A percentile compares a stretch with the other conserved stretches of the same genome.
Conservation (phyloP, 2,888 invertebrate species). For the Lumbricus terrestris region DNA sequence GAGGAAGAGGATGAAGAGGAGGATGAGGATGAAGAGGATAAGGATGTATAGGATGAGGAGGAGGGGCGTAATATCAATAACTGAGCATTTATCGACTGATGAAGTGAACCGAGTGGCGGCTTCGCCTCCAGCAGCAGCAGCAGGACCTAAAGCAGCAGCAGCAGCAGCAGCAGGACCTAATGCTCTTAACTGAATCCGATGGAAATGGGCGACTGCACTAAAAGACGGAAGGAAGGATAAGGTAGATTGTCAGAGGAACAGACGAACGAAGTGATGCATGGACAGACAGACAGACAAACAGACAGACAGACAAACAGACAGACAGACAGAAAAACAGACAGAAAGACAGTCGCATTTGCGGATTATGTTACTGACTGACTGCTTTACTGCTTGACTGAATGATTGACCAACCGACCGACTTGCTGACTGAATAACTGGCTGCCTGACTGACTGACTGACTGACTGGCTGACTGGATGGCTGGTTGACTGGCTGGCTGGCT, state of each 20-base stretch:
- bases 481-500: too few relatives aligned
- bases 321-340: background rate
- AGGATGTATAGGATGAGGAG: background rate
- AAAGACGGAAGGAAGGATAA: background rate
- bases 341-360: background rate
- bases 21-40: background rate
- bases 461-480: too few relatives aligned
- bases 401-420: too few relatives aligned
- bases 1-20: background rate
- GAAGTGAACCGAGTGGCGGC: background rate
- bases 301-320: background rate
- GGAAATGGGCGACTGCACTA: background rate
- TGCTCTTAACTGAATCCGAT: background rate
- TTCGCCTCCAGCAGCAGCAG: too few relatives aligned
- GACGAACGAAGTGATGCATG: background rate
- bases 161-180: too few relatives aligned
- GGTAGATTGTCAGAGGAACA: background rate
- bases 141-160: too few relatives aligned
- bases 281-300: background rate
- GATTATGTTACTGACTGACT: background rate
- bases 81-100: background rate
- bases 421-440: too few relatives aligned
- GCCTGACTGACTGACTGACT: too few relatives aligned
- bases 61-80: background rate
- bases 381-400: too few relatives aligned